phyloP scores from a whole-genome alignment of 2,797 vertebrate genomes.

The Tamandua tetradactyla region DNA sequence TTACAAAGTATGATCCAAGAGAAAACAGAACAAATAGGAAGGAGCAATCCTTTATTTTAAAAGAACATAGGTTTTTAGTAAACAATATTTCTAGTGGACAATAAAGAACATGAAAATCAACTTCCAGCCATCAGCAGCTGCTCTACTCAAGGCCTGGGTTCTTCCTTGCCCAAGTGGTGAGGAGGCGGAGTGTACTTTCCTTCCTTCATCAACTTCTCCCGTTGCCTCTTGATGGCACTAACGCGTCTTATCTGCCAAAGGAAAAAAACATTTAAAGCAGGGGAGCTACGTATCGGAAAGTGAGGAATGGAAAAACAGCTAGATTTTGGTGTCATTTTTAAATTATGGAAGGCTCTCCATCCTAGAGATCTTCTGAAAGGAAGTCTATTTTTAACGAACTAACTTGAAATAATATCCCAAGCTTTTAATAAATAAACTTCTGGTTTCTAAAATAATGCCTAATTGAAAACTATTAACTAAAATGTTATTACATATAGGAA shows the following conservation, averaged over 20 bases:
- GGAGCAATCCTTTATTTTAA: conserved; percentile 65
- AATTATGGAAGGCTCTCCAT: not conserved
- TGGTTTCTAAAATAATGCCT: not conserved
- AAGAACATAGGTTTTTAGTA: too few relatives aligned
- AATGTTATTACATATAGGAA: not conserved
- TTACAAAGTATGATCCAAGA: conserved; percentile 28
- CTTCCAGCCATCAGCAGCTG: too few relatives aligned
- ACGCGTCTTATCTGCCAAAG: too few relatives aligned
- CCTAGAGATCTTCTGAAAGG: not conserved
- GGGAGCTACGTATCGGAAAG: not conserved
- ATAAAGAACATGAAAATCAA: too few relatives aligned
- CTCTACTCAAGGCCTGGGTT: too few relatives aligned
- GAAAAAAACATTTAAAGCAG: conserved; percentile 25
- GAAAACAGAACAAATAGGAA: conserved; percentile 37
- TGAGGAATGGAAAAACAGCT: not conserved
- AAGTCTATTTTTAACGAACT: not conserved
- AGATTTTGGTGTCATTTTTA: not conserved
- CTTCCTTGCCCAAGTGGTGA: too few relatives aligned
- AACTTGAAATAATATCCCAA: not conserved
- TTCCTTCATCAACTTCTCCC: too few relatives aligned
- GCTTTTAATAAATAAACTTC: not conserved
- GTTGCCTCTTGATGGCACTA: too few relatives aligned
- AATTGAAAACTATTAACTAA: conserved; percentile 43
- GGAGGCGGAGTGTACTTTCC: too few relatives aligned
- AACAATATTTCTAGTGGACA: too few relatives aligned